Evolutionary conservation across 2,888 invertebrate species (phyloP).

Genomic region (Agrotis exclamationis): DNA sequence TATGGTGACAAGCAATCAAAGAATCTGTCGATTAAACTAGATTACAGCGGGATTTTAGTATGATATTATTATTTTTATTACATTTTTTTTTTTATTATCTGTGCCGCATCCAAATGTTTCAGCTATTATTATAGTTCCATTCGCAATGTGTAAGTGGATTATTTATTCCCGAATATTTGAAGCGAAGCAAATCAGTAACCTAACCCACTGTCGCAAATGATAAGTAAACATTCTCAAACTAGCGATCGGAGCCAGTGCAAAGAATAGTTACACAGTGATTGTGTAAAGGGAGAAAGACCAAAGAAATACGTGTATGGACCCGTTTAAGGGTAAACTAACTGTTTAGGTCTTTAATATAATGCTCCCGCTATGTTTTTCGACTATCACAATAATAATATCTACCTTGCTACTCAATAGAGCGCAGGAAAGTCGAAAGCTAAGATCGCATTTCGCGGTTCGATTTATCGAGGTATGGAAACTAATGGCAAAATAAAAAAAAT

Average conservation of each 20-base stretch:
- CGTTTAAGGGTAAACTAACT: background rate
- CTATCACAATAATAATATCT: slow-evolving; percentile 7
- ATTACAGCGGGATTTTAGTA: slow-evolving; percentile 43
- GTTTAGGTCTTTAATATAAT: background rate
- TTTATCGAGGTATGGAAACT: background rate
- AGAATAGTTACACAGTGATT: background rate
- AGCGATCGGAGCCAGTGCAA: slow-evolving; percentile 2
- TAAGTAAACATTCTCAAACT: background rate
- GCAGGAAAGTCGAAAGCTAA: background rate
- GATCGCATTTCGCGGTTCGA: background rate
- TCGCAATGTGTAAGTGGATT: slow-evolving; percentile 31
- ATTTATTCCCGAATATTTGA: slow-evolving; percentile 30
- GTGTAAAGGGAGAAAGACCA: background rate
- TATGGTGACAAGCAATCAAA: slow-evolving; percentile 25
- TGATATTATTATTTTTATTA: slow-evolving; percentile 60
- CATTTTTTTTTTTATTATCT: slow-evolving; percentile 21
- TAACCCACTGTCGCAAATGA: background rate
- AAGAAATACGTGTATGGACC: background rate
- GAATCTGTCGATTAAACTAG: slow-evolving; percentile 56
- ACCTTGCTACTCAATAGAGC: background rate
- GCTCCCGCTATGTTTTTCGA: background rate
- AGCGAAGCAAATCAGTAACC: slow-evolving; percentile 7
- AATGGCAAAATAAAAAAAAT: background rate
- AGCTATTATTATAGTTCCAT: slow-evolving; percentile 45
- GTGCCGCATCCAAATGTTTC: slow-evolving; percentile 35